Percentiles rank a stretch among this genome's conserved stretches.
Conservation (phyloP, 30 jellyfish, hydroid and myxozoan genomes). For the Kudoa iwatai region DNA sequence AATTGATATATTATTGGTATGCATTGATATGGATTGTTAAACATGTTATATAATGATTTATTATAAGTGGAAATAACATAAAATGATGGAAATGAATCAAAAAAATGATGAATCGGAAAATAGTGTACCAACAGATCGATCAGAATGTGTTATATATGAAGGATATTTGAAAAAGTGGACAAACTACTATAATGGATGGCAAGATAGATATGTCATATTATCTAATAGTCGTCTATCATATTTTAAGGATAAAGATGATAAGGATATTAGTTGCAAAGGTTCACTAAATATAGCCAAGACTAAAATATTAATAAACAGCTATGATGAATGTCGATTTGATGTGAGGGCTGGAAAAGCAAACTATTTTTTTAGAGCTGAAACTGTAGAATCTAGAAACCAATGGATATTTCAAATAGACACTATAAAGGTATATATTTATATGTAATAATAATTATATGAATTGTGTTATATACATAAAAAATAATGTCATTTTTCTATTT, state of each 20-base stretch:
- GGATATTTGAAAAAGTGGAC: constrained; percentile 88
- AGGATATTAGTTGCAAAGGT: constrained; percentile 67
- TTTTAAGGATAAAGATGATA: constrained; percentile 41
- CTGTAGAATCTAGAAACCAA: constrained; percentile 18
- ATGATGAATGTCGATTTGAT: constrained; percentile 82
- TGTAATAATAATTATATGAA: constrained; percentile 2
- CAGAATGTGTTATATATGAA: too few species aligned
- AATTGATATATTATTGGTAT: too few species aligned
- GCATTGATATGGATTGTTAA: too few species aligned
- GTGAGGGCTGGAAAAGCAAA: constrained; percentile 44
- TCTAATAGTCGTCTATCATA: constrained; percentile 33
- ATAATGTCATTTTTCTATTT: too few species aligned
- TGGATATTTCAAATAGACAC: constrained; percentile 47
- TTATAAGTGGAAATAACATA: too few species aligned
- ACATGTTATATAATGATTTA: too few species aligned
- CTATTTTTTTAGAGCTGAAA: constrained; percentile 29
- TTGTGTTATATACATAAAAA: too few species aligned
- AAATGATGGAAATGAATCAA: too few species aligned
- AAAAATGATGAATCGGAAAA: too few species aligned
- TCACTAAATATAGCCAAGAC: constrained; percentile 53
- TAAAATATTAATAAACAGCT: constrained; percentile 13
- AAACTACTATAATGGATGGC: constrained; percentile 90
- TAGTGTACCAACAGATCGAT: too few species aligned
- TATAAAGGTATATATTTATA: constrained; percentile 21
- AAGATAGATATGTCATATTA: constrained; percentile 25